Base-by-base conservation (phyloP, 2,113 vertebrate genomes). In the Nansenia antarctica region DNA sequence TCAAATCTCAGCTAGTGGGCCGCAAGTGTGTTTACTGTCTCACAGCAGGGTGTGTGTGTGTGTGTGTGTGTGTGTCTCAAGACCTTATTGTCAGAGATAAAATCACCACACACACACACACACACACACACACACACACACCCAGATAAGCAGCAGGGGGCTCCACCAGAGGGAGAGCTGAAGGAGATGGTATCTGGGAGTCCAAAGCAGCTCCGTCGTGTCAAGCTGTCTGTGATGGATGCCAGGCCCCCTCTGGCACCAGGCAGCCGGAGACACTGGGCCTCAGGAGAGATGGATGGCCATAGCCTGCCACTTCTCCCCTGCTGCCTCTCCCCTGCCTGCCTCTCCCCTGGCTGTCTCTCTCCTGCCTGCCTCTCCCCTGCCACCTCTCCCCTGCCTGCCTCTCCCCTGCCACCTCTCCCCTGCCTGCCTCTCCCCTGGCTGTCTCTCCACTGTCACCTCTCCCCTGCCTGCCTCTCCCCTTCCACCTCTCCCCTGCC, bases 221-320 rank as follows among this genome's bases (percentile, higher is more conserved):
- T 73, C 57, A 62, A 3, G 9, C 62, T 53, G 29, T 62, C 49
- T 39, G 62, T 47, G 62, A 85, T 72, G 72, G 73, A 73, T 78
- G 57, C 49, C 79, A 87, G 79, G 72, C 15, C 67, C 57, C 39
- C 39, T 67, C 47, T 35, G 52, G 63, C 67, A 68, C n/a, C 68
- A 73, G 47, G 60, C 79, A 70, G 61, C 24, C 5, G 67, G 65
- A 69, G 69, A 82, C 74, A 18, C 29, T 9, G 26, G 53, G 65
- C 69, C 61, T 73, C 65, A 20, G 45, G 59, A 70, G 47, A 65
- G 63, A 66, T n/a, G n/a, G 62, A 78, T 63, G 15, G 37, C 12
- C 39, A 15, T 3, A 14, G 53, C 1, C 55, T 26, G 42, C 61
- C 11, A 27, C 34, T 3, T 26, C 35, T 37, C 39, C 61, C 27